Base-by-base conservation (phyloP, 1,140 invertebrate genomes). In the Antheraea mylitta region DNA sequence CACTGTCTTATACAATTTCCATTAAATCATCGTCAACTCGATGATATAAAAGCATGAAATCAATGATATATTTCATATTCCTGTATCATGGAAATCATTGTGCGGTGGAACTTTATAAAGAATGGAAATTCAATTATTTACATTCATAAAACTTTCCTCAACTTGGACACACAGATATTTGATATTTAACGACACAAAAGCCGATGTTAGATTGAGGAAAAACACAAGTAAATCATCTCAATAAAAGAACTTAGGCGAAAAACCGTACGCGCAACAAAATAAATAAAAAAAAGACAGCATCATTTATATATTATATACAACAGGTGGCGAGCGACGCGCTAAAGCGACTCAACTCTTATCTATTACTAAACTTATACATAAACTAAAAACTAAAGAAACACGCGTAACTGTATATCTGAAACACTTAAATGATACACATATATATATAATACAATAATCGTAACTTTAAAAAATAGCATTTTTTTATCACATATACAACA, bases 211-310 rank as follows among this genome's bases (percentile, higher is more conserved):
- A 4, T 42, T 1, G 11, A 42, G 11, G 38, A 42, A 42, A 42
- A 42, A 42, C 38, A 7, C 38, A 11, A 42, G 0, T 42, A 42
- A 10, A 10, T 38, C 63, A 18, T 18, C 64, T 58, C 42, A 45
- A 18, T 8, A 9, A 4, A 66, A 18, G 58, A 19, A 22, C 38
- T 13, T 30, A 4, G 22, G 22, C 22, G 36, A 66, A 18, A 16
- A 22, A 19, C 45, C 45, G 48, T 30, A 22, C 3, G 45, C 19
- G 64, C 64, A 58, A 45, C 42, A 11, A 59, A 76, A 78, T 79
- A 78, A 78, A 76, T 78, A 74, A 42, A 42, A 73, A 77, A 65
- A 74, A 66, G 68, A 70, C 72, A 64, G 22, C 9, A 58, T 64
- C 42, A 66, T 58, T 8, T 62, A 68, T 22, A 61, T 18, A 67